Evolutionary conservation across 1,140 invertebrate species (phyloP), one percentile per base, ranked within the genome.

Genomic region (Zaprionus lachaisei): DNA sequence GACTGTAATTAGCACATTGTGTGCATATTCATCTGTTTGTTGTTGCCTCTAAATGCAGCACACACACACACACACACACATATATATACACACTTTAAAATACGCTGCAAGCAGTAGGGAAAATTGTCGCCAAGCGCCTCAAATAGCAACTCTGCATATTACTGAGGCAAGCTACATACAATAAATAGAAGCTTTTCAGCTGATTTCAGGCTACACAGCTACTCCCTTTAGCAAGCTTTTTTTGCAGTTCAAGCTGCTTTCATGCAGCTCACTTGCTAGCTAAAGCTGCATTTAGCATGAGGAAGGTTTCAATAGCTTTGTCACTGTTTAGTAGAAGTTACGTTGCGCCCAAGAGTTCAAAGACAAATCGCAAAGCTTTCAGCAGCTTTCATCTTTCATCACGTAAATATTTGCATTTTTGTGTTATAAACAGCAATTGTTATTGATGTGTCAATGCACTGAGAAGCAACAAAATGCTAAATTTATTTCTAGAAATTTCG

Each of bases 1-100:
- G 82, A 72, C 76, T 79, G 83, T 86, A 86, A 86, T 86, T 86
- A 86, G 83, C 83, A 86, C 83, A 86, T 86, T 86, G 83, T 83
- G 74, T 60, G 58, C 49, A 58, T 38, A 65, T 60, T 71, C 67
- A 38, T 70, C 67, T 74, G 57, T 38, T 63, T 62, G 65, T 79
- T 79, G 56, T 60, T 76, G 80, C 56, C 66, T 62, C 60, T 63
- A 71, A 72, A 64, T 76, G 66, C 60, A 55, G 66, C 41, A 34
- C 34, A 31, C 22, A 41, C 28, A 41, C 54, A 57, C 68, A 72
- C 34, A 31, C 3, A 44, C 22, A 31, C 9, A 34, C 37, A 72
- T 2, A 68, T 17, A 34, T 63, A 26, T 17, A 26, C 11, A 56
- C 22, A 38, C 38, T 34, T 37, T 56, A 28, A 62, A 55, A 61